A percentile compares a stretch with the other conserved stretches of the same genome.
phyloP scores from a whole-genome alignment of 2,113 vertebrate species.

The Megaleporinus macrocephalus region DNA sequence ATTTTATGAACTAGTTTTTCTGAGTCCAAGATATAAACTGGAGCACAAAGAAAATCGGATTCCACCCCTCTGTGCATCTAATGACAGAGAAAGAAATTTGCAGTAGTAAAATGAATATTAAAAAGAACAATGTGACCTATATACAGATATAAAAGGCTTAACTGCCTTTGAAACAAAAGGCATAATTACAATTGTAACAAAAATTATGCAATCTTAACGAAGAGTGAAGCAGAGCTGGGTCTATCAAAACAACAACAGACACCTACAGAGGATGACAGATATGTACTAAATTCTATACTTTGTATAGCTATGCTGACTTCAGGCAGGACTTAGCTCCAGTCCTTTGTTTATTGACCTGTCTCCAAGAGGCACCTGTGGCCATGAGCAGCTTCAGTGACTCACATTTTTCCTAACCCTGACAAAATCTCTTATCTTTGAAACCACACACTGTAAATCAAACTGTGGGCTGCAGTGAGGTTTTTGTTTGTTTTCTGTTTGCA shows the following conservation, averaged over 20 bases:
- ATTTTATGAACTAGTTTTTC: no score
- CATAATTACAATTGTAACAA: not conserved
- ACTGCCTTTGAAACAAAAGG: not conserved
- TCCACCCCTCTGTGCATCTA: no score
- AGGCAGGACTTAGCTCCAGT: not conserved
- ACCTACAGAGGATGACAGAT: not conserved
- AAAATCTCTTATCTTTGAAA: not conserved
- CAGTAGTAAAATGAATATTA: not conserved
- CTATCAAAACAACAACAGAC: not conserved
- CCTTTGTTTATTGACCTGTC: not conserved
- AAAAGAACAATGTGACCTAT: not conserved
- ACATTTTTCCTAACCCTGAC: conserved; percentile 13
- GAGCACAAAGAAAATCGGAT: no score
- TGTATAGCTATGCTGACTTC: not conserved
- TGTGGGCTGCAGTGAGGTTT: not conserved
- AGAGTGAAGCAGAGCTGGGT: not conserved
- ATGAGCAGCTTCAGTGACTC: conserved; percentile 1
- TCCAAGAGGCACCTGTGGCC: conserved; percentile 5
- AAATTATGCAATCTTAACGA: not conserved
- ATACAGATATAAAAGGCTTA: not conserved
- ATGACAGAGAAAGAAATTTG: no score
- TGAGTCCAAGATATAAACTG: no score
- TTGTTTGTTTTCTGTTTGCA: not conserved
- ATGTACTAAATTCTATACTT: not conserved
- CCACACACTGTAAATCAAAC: not conserved